Evolutionary conservation across 2,113 vertebrate genomes (phyloP), one percentile per base, ranked within the genome.

Genomic region (Neolamprologus toae): DNA sequence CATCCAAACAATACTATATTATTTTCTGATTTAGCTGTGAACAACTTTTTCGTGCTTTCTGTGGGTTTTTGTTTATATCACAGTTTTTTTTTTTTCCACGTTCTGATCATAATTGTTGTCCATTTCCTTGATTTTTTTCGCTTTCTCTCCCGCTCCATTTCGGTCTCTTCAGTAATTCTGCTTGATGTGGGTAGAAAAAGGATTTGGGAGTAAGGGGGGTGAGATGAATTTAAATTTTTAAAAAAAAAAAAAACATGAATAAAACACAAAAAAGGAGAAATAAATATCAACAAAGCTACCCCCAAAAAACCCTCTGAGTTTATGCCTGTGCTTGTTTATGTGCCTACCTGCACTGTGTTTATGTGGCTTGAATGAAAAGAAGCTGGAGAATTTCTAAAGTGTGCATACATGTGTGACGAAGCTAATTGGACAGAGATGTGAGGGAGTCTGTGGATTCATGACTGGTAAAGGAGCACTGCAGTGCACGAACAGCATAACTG

Each of bases 41-140:
- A 91, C 88, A 93, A 88, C 84, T 89, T 86, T 85, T 85, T 89
- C 13, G 57, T 90, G 73, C 85, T 86, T 83, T 90, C 59, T 80
- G 79, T 28, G 81, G 86, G 87, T 90, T 91, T 93, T 89, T 92
- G 89, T 93, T 93, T 84, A 88, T 81, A 53, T 86, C 57, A 31
- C 73, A 90, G 82, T 80, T 83, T 86, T 81, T 84, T 81, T 84
- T 87, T 81, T 57, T 54, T 28, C 12, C 42, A 23, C 17, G 68
- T 89, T 90, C 33, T 81, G 86, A 88, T 94, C 81, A 81, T 88
- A 90, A 92, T 88, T 92, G 59, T 82, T 86, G 88, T 83, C 82
- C 61, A 9, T 73, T 93, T 87, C 83, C 57, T 83, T 54, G 35
- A 2, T 78, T 90, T 90, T 90, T 92, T 73, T 8, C 11, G 26